Base-by-base conservation (phyloP, 2,797 vertebrate genomes). In the Sternotherus odoratus region DNA sequence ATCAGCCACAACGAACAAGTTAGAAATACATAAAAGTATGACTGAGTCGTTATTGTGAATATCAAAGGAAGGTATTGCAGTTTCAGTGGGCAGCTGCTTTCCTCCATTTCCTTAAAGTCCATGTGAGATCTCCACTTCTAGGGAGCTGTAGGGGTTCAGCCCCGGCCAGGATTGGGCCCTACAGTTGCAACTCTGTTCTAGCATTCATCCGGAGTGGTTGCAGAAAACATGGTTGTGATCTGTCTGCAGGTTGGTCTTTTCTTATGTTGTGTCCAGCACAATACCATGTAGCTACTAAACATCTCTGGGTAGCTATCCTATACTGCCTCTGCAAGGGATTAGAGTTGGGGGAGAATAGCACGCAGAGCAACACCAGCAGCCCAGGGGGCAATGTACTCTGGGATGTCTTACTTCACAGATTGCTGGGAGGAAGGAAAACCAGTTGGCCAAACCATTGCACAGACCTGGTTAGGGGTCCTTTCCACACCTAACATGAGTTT, bases 161-260 rank as follows among this genome's bases (percentile, higher is more conserved):
- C 43, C 8, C 13, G 30, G 43, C 24, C 72, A 75, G 43, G 43
- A 28, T 30, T 75, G 43, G 24, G 12, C 24, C 13, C n/a, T 39
- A 11, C 2, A 26, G 30, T 1, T 79, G 33, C 16, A 2, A 12
- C 5, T 79, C 56, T 66, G 6, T 2, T 8, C 69, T 30, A 74
- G 26, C 57, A 80, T 30, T 1, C 0, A 0, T 21, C 28, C 74
- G 21, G 23, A 69, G 10, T 28, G 9, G 39, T 79, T 33, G 57
- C 57, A 1, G 0, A 26, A 57, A 75, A 12, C 30, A 1, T 2
- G 79, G 33, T 21, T 43, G 36, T 77, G 30, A 30, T 79, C 2
- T 69, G 8, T 36, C 39, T 77, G 8, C 28, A 50, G 79, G 80
- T 7, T 10, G 26, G 33, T 12, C 43, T 49, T 66, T 57, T 69